Evolutionary conservation across 2,113 vertebrate genomes (phyloP).

Genomic region (Poicephalus meyeri): DNA sequence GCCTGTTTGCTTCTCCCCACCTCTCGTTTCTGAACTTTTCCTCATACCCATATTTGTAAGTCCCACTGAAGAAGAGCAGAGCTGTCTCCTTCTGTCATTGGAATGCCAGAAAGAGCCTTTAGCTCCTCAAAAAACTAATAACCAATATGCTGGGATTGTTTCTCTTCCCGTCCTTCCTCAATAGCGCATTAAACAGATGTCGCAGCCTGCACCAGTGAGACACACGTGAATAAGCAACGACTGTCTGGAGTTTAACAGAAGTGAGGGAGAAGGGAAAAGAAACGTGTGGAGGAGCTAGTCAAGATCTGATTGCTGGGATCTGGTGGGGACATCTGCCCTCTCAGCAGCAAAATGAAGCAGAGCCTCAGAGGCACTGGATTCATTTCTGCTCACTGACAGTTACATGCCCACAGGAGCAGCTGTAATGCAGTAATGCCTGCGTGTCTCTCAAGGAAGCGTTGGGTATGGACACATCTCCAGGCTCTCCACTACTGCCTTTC

Average conservation of each 20-base stretch:
- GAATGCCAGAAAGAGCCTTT: background rate
- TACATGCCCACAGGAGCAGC: rapidly evolving
- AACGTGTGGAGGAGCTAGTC: background rate
- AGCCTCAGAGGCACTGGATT: background rate
- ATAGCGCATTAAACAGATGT: background rate
- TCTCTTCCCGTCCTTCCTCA: background rate
- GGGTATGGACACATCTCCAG: background rate
- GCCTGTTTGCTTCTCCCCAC: rapidly evolving
- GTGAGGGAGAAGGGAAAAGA: background rate
- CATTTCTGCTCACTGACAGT: background rate
- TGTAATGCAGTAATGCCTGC: background rate
- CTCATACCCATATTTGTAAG: background rate
- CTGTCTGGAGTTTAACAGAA: background rate
- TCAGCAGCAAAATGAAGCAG: background rate
- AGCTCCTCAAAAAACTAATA: background rate
- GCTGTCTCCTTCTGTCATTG: background rate
- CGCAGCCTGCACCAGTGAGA: background rate
- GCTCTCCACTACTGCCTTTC: background rate
- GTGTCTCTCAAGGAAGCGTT: rapidly evolving
- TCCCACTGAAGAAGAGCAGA: background rate
- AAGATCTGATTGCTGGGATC: background rate
- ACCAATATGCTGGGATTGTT: background rate
- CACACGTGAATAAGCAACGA: background rate
- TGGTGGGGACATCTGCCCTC: background rate
- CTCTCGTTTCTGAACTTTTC: background rate